Conservation (phyloP, 2,888 invertebrate genomes). For the Drosophila eohydei region DNA sequence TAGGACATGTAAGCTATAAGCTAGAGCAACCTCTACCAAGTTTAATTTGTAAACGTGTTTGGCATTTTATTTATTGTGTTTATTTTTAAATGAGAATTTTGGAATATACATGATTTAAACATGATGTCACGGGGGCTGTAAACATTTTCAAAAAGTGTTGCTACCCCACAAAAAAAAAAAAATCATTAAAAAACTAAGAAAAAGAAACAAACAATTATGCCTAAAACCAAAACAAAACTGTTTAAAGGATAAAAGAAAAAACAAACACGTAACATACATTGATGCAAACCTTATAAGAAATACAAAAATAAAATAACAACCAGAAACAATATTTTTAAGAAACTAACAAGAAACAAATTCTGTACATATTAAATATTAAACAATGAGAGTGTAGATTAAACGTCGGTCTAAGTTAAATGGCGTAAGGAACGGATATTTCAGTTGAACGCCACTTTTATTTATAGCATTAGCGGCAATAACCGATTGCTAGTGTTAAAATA, state of each 20-base stretch:
- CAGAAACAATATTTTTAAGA: conserved; percentile 46
- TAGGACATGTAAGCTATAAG: conserved; percentile 70
- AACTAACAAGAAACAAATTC: conserved; percentile 29
- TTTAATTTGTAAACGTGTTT: conserved; percentile 39
- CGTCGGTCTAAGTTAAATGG: conserved; percentile 44
- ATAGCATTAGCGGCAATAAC: conserved; percentile 48
- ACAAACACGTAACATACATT: conserved; percentile 20
- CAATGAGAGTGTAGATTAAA: conserved; percentile 56
- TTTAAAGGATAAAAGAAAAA: conserved; percentile 10
- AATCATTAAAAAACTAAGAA: conserved; percentile 3
- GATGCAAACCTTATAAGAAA: conserved; percentile 19
- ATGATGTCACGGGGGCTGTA: conserved; percentile 25
- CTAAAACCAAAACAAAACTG: conserved; percentile 33
- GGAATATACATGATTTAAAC: conserved; percentile 23
- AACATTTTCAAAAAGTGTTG: conserved; percentile 64
- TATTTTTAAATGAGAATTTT: conserved; percentile 27
- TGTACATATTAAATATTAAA: conserved; percentile 52
- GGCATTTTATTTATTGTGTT: conserved; percentile 60
- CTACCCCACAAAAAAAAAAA: conserved; percentile 9
- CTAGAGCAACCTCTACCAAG: conserved; percentile 52
- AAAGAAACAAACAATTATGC: conserved; percentile 13
- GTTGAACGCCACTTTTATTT: conserved; percentile 57
- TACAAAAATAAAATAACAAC: conserved; percentile 32
- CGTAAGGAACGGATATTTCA: conserved; percentile 29
- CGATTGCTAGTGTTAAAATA: conserved; percentile 62